phyloP scores from a whole-genome alignment of 2,888 invertebrate species.

The Ormyrus thymus region DNA sequence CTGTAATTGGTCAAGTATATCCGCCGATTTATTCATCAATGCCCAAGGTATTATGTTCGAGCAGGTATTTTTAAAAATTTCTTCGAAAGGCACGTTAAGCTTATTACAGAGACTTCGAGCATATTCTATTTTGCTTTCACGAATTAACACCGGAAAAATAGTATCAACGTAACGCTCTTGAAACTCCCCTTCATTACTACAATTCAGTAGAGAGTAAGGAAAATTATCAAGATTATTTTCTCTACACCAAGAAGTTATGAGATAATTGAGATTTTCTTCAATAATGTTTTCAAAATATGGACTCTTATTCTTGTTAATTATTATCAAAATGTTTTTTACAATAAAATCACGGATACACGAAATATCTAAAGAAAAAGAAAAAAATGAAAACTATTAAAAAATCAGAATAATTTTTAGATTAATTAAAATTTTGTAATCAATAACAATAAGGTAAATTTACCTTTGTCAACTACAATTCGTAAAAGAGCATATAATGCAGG shows the following conservation, averaged over 20 bases:
- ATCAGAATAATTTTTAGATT: slow-evolving; percentile 9
- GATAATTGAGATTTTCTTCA: slow-evolving; percentile 75
- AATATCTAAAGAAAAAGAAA: slow-evolving; percentile 58
- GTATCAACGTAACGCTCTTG: slow-evolving; percentile 71
- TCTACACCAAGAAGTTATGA: slow-evolving; percentile 77
- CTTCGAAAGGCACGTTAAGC: slow-evolving; percentile 61
- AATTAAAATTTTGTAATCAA: not conserved
- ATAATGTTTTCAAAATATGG: slow-evolving; percentile 56
- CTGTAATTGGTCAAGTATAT: slow-evolving; percentile 60
- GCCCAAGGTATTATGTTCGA: slow-evolving; percentile 63
- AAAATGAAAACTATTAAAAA: not conserved
- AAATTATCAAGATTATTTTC: slow-evolving; percentile 74
- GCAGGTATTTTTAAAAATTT: slow-evolving; percentile 67
- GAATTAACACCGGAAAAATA: slow-evolving; percentile 74
- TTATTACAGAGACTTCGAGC: slow-evolving; percentile 66
- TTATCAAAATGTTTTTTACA: slow-evolving; percentile 75
- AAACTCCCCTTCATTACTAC: slow-evolving; percentile 72
- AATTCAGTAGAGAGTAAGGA: slow-evolving; percentile 75
- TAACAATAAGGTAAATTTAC: slow-evolving; percentile 10
- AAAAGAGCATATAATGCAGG: slow-evolving; percentile 78
- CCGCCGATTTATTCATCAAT: slow-evolving; percentile 56
- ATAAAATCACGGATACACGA: slow-evolving; percentile 68
- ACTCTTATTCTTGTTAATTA: slow-evolving; percentile 65
- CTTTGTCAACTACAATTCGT: slow-evolving; percentile 76
- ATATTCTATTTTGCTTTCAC: slow-evolving; percentile 65